These are phyloP conservation scores for Caenorhabditis panamensis DNA, from an alignment of 2,888 invertebrate genomes.

Conservation along the genomic window DNA sequence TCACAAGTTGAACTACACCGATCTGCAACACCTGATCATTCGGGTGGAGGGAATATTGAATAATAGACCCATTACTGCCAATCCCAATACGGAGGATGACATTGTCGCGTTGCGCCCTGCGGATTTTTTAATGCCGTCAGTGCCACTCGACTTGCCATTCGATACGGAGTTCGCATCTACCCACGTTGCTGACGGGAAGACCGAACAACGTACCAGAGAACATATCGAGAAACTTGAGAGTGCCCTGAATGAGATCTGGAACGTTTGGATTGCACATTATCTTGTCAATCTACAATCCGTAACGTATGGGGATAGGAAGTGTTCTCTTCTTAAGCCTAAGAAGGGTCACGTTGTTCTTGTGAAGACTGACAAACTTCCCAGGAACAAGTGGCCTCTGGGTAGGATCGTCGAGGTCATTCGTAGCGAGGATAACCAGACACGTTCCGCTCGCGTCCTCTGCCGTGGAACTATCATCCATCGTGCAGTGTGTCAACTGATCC, in stretches of 20 bases:
- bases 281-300: not conserved
- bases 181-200: no score
- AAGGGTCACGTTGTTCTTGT: not conserved
- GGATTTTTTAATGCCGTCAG: conserved; percentile 8
- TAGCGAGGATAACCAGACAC: not conserved
- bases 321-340: not conserved
- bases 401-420: not conserved
- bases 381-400: not conserved
- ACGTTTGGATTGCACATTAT: no score
- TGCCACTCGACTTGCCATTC: not conserved
- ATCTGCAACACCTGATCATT: not conserved
- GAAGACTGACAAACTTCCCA: not conserved
- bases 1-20: not conserved
- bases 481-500: not conserved
- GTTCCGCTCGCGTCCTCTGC: not conserved
- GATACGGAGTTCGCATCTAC: not conserved
- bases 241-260: not conserved
- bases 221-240: not conserved
- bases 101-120: conserved; percentile 5
- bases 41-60: conserved; percentile 11
- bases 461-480: no score
- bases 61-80: conserved; percentile 11
- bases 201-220: not conserved
- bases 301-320: no score
- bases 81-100: not conserved